Evolutionary conservation across 92 coral and sea anemone genomes (phyloP).

Genomic region (Desmophyllum pertusum): DNA sequence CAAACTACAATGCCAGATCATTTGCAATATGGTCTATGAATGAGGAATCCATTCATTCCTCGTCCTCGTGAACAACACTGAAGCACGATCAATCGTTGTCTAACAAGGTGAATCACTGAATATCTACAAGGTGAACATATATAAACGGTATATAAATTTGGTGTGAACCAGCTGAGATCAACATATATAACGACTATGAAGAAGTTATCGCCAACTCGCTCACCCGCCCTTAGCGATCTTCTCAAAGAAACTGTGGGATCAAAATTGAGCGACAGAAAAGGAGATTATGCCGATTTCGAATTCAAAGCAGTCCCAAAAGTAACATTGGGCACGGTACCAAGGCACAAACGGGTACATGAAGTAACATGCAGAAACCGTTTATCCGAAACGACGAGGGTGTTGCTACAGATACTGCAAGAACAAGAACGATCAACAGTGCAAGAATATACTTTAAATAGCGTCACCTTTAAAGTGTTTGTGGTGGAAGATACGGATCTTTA

Average conservation of each 20-base stretch:
- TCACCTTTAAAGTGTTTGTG: slow-evolving; percentile 36
- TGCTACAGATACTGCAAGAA: slow-evolving; percentile 31
- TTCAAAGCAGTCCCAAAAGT: slow-evolving; percentile 22
- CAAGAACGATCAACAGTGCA: slow-evolving; percentile 33
- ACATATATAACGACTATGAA: slow-evolving; percentile 2
- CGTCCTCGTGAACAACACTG: too few species aligned
- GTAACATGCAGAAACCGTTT: not conserved
- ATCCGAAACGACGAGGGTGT: slow-evolving; percentile 24
- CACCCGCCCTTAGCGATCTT: slow-evolving; percentile 39
- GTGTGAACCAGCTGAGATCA: not conserved
- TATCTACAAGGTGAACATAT: too few species aligned
- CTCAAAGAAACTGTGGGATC: slow-evolving; percentile 41
- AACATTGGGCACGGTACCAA: not conserved
- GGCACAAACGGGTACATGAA: not conserved
- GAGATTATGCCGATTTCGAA: slow-evolving; percentile 38
- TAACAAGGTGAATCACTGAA: not conserved
- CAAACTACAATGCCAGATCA: not conserved
- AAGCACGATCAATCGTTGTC: not conserved
- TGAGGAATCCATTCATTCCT: too few species aligned
- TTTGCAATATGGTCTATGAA: not conserved
- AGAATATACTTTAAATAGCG: slow-evolving; percentile 37
- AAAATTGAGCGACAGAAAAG: slow-evolving; percentile 37
- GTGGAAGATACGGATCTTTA: slow-evolving; percentile 40
- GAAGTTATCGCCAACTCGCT: slow-evolving; percentile 38
- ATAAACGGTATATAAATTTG: not conserved